Evolutionary conservation across 37 sponge, comb jelly and placozoan species (phyloP), one percentile per base, ranked within the genome.

Genomic region (Ianthella basta): DNA sequence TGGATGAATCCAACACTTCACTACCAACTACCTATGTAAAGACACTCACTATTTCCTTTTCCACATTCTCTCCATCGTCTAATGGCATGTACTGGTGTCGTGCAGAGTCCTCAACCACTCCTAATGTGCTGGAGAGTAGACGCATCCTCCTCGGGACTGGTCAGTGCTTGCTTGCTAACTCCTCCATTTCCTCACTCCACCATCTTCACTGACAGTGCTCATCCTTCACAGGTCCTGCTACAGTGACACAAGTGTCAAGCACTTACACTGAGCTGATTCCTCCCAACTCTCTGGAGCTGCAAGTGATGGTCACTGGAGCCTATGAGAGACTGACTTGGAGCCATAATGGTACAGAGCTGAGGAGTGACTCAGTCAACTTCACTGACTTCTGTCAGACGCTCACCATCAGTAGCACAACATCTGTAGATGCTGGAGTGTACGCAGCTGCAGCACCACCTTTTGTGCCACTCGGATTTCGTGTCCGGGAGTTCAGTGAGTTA

Each of bases 31-130:
- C 41, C 23, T 39, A 8, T 18, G 38, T 24, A 4, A 75, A 75
- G 78, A 41, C 41, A 19, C 53, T 75, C 24, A 75, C 44, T 36
- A 8, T 75, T 23, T 1, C 41, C n/a, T 75, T 41, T 3, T 39
- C 54, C 54, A 3, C 54, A 4, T 75, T 75, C 54, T 41, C 78
- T 21, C 20, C 50, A 39, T 0, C 4, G 1, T 2, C 15, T 10
- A 75, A 75, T 75, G 78, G 78, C 18, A 44, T 75, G 2, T 75
- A 75, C 54, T 44, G 38, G 54, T 75, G 78, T 36, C 37, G 40
- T 8, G 78, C 78, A 36, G 50, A 10, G 6, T 44, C 50, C 50
- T 36, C 38, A 12, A 75, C 37, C 40, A 18, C 50, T 53, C 12
- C 18, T 3, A 75, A 24, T 19, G 38, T 3, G 1, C 54, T 75